Percentiles rank a stretch among this genome's conserved stretches.
phyloP scores from a whole-genome alignment of 2,888 invertebrate genomes.

The Azorinus chamasolen region DNA sequence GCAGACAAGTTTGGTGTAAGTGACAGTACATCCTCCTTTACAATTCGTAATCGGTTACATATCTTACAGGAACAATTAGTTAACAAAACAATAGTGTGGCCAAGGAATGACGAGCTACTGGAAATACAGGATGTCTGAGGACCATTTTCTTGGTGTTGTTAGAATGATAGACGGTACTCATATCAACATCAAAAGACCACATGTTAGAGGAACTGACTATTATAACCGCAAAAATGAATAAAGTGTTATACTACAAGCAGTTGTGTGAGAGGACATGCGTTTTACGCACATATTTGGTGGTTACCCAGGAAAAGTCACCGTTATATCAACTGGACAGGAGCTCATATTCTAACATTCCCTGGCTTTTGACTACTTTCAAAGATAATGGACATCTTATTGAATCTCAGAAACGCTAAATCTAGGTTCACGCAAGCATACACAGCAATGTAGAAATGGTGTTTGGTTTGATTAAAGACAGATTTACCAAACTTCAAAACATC shows the following conservation, averaged over 20 bases:
- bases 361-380: constrained; percentile 31
- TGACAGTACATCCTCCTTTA: constrained; percentile 25
- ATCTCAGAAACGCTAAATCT: constrained; percentile 8
- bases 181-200: constrained; percentile 22
- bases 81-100: constrained; percentile 26
- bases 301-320: constrained; percentile 34
- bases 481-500: constrained; percentile 27
- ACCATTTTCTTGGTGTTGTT: constrained; percentile 23
- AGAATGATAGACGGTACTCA: constrained; percentile 40
- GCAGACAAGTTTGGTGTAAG: constrained; percentile 36
- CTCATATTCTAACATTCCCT: constrained; percentile 21
- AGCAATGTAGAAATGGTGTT: constrained; percentile 26
- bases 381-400: constrained; percentile 38
- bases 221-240: constrained; percentile 31
- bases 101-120: constrained; percentile 10
- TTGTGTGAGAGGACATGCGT: constrained; percentile 16
- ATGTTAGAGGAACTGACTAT: constrained; percentile 18
- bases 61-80: constrained; percentile 19
- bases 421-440: constrained; percentile 13
- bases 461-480: constrained; percentile 24
- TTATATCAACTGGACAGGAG: constrained; percentile 30
- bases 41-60: constrained; percentile 20
- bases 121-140: constrained; percentile 28
- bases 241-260: constrained; percentile 34
- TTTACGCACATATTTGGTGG: constrained; percentile 36